Base-by-base conservation (phyloP, 1,140 invertebrate genomes). In the Diploscapter pachys region DNA sequence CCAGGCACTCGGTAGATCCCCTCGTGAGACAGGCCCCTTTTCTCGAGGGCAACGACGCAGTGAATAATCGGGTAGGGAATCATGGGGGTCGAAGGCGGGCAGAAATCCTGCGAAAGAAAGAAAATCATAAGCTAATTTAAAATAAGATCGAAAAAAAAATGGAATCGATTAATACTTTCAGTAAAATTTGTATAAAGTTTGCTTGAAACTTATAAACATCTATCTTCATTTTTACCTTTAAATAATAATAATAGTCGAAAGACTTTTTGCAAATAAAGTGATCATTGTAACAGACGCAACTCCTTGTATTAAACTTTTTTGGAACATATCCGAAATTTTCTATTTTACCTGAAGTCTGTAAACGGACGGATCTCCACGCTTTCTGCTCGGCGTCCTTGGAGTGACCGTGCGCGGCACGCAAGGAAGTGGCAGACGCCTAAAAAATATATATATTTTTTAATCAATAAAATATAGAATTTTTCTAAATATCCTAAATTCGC, bases 31-130 rank as follows among this genome's bases (percentile, higher is more conserved):
- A 97, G 87, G 2, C 89, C 94, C 52, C 93, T 87, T 3, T 90
- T 87, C 88, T 98, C 95, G 54, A 98, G 90, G 87, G 97, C 95
- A 81, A 93, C 94, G 5, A 96, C 90, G 85, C 95, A 98, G 85
- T 97, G 94, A 61, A 97, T 91, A 77, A 98, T 89, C 1, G 98
- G 84, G 2, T 92, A 92, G 5, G 96, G 96, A 62, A 99, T 91
- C 92, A 95, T 93, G 2, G 96, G 96, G 48, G 92, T 88, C 4
- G 89, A 89, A 59, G 87, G 87, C 8, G 94, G 93, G 57, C 81
- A 82, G 64, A 78, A 80, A 48, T 85, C 83, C 67, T 76, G 66
- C 0, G 65, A 59, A 31, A 59, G 65, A 59, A 31, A 59, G 31
- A 11, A 31, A 11, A 59, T 1, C 57, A 59, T 59, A 59, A 59